phyloP scores from a whole-genome alignment of 2,888 invertebrate species.

The Heliconius ethilla region DNA sequence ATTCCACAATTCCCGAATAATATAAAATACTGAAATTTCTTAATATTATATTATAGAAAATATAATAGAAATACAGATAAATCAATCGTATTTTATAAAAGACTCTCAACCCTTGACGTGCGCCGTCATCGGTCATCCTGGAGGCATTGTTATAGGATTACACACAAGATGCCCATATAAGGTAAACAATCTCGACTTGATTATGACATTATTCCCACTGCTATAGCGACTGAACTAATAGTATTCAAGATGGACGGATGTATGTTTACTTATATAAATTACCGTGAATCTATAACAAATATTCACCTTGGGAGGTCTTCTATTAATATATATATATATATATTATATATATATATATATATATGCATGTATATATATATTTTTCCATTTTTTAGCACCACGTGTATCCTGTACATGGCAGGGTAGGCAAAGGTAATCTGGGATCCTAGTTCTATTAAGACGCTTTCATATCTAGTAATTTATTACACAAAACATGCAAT shows the following conservation, averaged over 20 bases:
- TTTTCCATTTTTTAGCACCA: too few relatives aligned
- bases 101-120: slow-evolving; percentile 52
- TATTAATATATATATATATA: too few relatives aligned
- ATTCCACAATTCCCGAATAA: too few relatives aligned
- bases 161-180: slow-evolving; percentile 41
- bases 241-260: neutral
- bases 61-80: neutral
- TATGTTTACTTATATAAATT: neutral
- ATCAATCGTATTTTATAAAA: slow-evolving; percentile 42
- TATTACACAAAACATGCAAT: too few relatives aligned
- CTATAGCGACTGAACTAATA: slow-evolving; percentile 3
- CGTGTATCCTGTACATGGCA: too few relatives aligned
- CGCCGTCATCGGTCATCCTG: slow-evolving; percentile 59
- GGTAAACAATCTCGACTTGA: slow-evolving; percentile 32
- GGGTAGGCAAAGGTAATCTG: too few relatives aligned
- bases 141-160: slow-evolving; percentile 56
- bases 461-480: too few relatives aligned
- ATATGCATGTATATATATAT: too few relatives aligned
- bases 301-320: neutral
- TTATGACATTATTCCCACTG: slow-evolving; percentile 20
- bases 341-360: too few relatives aligned
- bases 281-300: neutral
- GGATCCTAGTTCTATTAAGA: too few relatives aligned
- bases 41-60: too few relatives aligned
- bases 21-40: too few relatives aligned